Evolutionary conservation across 23 tunicate genomes (phyloP), one percentile per base, ranked within the genome.

Genomic region (Ciona savignyi): DNA sequence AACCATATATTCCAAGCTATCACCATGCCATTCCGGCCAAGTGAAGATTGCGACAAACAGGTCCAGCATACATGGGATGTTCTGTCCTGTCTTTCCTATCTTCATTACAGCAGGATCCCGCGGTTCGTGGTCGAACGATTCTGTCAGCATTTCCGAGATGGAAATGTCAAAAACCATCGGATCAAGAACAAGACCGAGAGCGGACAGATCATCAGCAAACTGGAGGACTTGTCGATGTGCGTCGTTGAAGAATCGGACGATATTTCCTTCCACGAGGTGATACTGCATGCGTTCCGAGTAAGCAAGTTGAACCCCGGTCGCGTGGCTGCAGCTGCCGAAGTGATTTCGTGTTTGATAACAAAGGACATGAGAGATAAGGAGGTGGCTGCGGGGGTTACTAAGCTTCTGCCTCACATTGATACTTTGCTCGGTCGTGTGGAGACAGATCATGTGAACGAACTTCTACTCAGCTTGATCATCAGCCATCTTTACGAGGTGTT

Each of bases 1-100:
- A 33, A 32, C 62, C 87, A 82, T 33, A 77, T 82, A 35, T 82
- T 74, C 32, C 80, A 82, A 68, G 87, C 87, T 25, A 67, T 82
- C 9, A 67, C 78, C 3, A 6, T 82, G 66, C 87, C 80, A 4
- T 82, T 74, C 51, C 62, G 35, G n/a, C 70, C 75, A 51, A 56
- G 26, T 22, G 74, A 73, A 32, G 73, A 66, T 6, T 1, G 34
- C 4, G 80, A 75, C 26, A 65, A 65, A 29, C 62, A 21, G 24
- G 75, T 70, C 23, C 20, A 25, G 26, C 67, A 71, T 3, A 60
- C 29, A 4, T 82, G 87, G 87, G 74, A 82, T 26, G 70, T 82
- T 32, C 27, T 82, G 62, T 75, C 68, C 2, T 82, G 87, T 60
- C 32, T 82, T 32, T 74, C 87, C 19, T 74, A 65, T 68, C 70